These are phyloP conservation scores for Cheilosia soror DNA, from an alignment of 2,888 invertebrate species.

Conservation along the genomic window DNA sequence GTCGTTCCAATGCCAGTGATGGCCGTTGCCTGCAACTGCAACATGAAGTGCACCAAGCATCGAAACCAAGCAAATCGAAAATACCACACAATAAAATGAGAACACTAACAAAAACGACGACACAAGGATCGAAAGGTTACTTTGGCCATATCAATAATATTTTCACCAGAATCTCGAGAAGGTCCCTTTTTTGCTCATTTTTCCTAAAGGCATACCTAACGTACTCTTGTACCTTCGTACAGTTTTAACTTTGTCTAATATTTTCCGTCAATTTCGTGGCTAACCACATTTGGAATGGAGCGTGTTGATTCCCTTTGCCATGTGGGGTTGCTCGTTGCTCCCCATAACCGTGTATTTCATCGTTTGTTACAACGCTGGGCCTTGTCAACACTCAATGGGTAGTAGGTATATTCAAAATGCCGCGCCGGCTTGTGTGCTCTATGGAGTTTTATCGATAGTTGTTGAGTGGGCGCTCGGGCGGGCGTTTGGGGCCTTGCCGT, in stretches of 20 bases:
- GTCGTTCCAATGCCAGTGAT: neutral
- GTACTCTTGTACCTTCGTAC: neutral
- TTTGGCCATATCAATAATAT: neutral
- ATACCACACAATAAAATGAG: neutral
- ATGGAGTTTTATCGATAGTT: constrained; percentile 48
- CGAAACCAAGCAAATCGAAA: neutral
- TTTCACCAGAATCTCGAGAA: neutral
- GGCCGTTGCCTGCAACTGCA: neutral
- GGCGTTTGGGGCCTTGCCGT: neutral
- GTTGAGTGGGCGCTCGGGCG: constrained; percentile 11
- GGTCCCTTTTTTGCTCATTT: neutral
- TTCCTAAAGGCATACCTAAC: neutral
- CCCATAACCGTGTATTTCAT: neutral
- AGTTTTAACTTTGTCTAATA: constrained; percentile 40
- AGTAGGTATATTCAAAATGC: constrained; percentile 9
- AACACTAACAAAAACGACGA: neutral
- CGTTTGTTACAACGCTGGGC: constrained; percentile 20
- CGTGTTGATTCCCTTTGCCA: neutral
- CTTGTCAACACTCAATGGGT: constrained; percentile 23
- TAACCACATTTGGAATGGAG: constrained; percentile 8
- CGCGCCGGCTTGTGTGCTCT: neutral
- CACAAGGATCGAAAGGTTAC: neutral
- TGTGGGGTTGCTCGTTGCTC: neutral
- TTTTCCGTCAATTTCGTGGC: constrained; percentile 44
- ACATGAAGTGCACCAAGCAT: constrained; percentile 1